Evolutionary conservation across 2,888 invertebrate genomes (phyloP).

Genomic region (Pseudococcus viburni): DNA sequence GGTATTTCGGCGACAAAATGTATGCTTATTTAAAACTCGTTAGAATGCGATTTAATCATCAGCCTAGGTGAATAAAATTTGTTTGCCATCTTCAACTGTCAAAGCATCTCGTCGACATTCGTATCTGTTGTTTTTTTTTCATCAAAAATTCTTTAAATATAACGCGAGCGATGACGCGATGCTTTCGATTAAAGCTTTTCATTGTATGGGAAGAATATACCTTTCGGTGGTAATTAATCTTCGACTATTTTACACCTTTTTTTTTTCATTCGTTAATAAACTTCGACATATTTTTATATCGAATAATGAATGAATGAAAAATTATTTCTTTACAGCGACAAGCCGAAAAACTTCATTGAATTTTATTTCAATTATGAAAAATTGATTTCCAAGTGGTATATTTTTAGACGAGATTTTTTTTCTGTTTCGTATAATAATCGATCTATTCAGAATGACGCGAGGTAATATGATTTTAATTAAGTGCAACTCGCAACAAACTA

Average conservation of each 20-base stretch:
- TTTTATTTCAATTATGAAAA: constrained; percentile 43
- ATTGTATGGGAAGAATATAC: background rate
- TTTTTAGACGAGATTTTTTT: background rate
- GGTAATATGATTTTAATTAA: background rate
- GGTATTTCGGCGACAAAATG: constrained; percentile 25
- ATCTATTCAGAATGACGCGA: background rate
- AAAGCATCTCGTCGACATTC: background rate
- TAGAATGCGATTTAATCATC: background rate
- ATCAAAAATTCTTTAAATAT: constrained; percentile 3
- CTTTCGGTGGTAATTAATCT: constrained; percentile 33
- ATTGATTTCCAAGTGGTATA: background rate
- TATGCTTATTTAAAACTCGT: background rate
- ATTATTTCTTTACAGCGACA: constrained; percentile 21
- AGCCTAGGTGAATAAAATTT: background rate
- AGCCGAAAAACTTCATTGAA: constrained; percentile 21
- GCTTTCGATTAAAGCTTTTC: background rate
- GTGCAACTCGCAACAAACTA: background rate
- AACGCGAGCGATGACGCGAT: background rate
- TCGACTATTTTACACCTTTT: constrained; percentile 1
- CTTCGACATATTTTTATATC: constrained; percentile 52
- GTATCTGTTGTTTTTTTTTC: background rate
- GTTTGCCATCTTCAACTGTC: background rate
- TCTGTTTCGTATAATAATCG: background rate
- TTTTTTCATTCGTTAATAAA: constrained; percentile 9
- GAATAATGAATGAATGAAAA: constrained; percentile 38